Evolutionary conservation across 2,888 invertebrate species (phyloP), one percentile per base, ranked within the genome.

Genomic region (Pandemis corylana): DNA sequence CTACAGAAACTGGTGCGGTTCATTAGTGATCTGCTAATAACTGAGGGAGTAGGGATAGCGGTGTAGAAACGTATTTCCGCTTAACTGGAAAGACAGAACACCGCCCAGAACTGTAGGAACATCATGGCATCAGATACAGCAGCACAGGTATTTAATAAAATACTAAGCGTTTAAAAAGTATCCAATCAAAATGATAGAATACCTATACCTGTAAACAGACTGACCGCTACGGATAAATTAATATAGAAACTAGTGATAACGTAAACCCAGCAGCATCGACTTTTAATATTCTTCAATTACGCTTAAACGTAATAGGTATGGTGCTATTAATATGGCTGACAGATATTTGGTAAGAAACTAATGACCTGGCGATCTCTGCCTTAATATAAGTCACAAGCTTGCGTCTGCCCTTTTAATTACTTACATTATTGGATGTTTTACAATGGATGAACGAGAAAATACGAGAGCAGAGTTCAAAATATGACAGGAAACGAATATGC

Each of bases 231-330:
- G 9, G 44, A 9, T 44, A 44, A 12, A 12, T 12, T 13, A 0
- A 12, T 49, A 10, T 49, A n/a, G 20, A 56, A 7, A 12, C 51
- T 68, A 36, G 12, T 53, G 15, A 20, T 10, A 10, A 51, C 28
- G 64, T 65, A 46, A 46, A 59, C 65, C 71, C 71, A 71, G 71
- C 65, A 71, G 65, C 71, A 71, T 71, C 71, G 71, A 59, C 15
- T 28, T 65, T 64, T 59, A 28, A 12, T 56, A 6, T 20, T 56
- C 56, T 3, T 20, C 56, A 56, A 15, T 20, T 20, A 56, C 15
- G 3, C 6, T 20, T 9, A 3, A 15, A 20, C 7, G 28, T 36
- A 36, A 36, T 36, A 36, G 28, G 28, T 36, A 56, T 56, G 56
- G 20, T 20, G 15, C 20, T 56, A 56, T 56, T 56, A 7, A 53